phyloP scores from a whole-genome alignment of 2,888 invertebrate species.

The Trissonchulus sp. region DNA sequence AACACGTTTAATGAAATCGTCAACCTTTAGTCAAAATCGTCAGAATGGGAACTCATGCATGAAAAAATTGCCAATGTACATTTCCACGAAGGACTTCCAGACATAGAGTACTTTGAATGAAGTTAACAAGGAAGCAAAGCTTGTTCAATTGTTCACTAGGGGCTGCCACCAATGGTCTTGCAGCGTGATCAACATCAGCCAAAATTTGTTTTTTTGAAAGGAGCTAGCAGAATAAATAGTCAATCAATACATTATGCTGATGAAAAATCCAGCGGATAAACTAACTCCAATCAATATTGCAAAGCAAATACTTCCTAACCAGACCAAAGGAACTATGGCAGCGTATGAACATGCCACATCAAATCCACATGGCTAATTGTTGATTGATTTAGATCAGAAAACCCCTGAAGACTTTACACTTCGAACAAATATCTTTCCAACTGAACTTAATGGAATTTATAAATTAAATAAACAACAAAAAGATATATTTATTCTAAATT shows the following conservation, averaged over 20 bases:
- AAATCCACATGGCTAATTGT: constrained; percentile 19
- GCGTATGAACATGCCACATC: constrained; percentile 21
- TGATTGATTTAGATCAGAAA: constrained; percentile 15
- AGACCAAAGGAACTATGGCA: not conserved
- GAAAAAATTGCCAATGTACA: not conserved
- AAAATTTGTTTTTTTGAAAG: constrained; percentile 9
- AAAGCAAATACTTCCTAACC: not conserved
- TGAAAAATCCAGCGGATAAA: constrained; percentile 22
- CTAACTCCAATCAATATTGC: not conserved
- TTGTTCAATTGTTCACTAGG: too few species aligned
- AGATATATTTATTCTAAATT: too few species aligned
- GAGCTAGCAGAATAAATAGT: not conserved
- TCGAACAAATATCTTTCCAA: constrained; percentile 1
- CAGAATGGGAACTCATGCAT: too few species aligned
- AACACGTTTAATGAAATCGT: too few species aligned
- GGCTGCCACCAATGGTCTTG: constrained; percentile 20
- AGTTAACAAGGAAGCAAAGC: not conserved
- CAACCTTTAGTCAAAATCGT: too few species aligned
- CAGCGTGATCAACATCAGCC: constrained; percentile 8
- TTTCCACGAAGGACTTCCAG: too few species aligned
- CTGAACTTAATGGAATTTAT: not conserved
- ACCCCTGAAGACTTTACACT: not conserved
- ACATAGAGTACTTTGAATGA: not conserved
- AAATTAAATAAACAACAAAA: not conserved
- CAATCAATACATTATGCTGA: not conserved